These are phyloP conservation scores for Scaptomyza tumidula DNA, from an alignment of 2,888 invertebrate genomes.

Conservation along the genomic window DNA sequence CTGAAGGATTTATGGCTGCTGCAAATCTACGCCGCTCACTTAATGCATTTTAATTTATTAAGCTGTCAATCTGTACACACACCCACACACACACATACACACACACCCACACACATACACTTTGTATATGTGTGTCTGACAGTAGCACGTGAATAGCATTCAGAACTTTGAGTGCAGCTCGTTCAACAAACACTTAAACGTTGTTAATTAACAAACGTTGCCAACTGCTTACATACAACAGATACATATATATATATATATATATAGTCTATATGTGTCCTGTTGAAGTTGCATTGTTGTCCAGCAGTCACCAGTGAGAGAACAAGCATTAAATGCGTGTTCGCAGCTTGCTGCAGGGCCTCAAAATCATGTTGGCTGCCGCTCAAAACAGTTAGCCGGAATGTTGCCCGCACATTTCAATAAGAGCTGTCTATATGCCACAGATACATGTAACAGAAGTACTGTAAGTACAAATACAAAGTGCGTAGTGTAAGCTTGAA, in stretches of 20 bases:
- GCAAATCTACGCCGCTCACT: slow-evolving; percentile 73
- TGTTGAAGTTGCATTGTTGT: slow-evolving; percentile 33
- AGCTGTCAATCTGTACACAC: slow-evolving; percentile 66
- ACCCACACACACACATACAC: slow-evolving; percentile 7
- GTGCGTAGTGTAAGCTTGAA: background rate
- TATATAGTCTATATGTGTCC: background rate
- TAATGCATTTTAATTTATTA: slow-evolving; percentile 80
- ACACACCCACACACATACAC: background rate
- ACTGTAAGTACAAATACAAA: background rate
- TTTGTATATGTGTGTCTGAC: background rate
- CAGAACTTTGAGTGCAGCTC: slow-evolving; percentile 22
- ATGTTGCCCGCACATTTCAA: slow-evolving; percentile 23
- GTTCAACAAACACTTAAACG: slow-evolving; percentile 40
- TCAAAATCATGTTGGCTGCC: slow-evolving; percentile 26
- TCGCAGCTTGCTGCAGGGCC: slow-evolving; percentile 7
- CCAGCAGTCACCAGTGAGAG: slow-evolving; percentile 2
- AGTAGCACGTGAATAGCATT: slow-evolving; percentile 4
- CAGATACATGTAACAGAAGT: background rate
- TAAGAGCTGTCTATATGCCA: slow-evolving; percentile 3
- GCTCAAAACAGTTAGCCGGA: slow-evolving; percentile 24
- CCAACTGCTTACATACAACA: slow-evolving; percentile 4
- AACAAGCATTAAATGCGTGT: slow-evolving; percentile 29
- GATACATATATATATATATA: background rate
- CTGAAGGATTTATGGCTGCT: slow-evolving; percentile 72
- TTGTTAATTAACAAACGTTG: slow-evolving; percentile 52